Base-by-base conservation (phyloP, 2,113 vertebrate genomes). In the Heterocephalus glaber region DNA sequence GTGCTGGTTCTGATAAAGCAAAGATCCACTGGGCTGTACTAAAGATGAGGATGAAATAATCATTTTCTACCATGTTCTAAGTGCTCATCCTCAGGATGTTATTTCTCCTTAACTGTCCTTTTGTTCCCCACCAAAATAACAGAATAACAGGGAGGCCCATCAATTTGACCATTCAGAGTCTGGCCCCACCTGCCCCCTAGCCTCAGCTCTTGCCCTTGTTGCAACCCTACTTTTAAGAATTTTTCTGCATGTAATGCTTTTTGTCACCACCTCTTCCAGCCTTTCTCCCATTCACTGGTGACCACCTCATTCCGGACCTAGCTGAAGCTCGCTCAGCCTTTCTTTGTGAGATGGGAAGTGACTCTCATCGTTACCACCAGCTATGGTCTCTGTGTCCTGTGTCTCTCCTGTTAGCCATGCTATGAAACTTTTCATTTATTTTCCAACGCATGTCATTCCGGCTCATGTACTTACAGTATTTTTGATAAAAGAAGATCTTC, bases 11-110 rank as follows among this genome's bases (percentile, higher is more conserved):
- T 95, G 60, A 49, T 72, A 82, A 87, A 88, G 30, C 9, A 76
- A 54, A 41, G 20, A 72, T 91, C 41, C 35, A n/a, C n/a, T 86
- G 79, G 41, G 33, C 28, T 77, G 4, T 86, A 44, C n/a, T 47
- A 13, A 88, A 74, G 66, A 63, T 80, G 41, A 72, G 52, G 63
- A 54, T 20, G 30, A 63, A 60, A 61, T n/a, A 61, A 35, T 77
- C 26, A 35, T 81, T 94, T 83, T 93, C 61, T 56, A 33, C 66
- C 33, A 90, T n/a, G 30, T 79, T 94, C 54, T 79, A 17, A 86
- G 19, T 61, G 6, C 66, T 79, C 24, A 0, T 83, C 49, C 24
- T 83, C 17, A 68, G 66, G 61, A 66, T 80, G 44, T 92, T 66
- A 41, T 28, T 84, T 30, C 61, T 94, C 63, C 77, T 74, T 68